Conservation (phyloP, 35 echinoderm and acorn worm genomes). For the Diadema setosum region DNA sequence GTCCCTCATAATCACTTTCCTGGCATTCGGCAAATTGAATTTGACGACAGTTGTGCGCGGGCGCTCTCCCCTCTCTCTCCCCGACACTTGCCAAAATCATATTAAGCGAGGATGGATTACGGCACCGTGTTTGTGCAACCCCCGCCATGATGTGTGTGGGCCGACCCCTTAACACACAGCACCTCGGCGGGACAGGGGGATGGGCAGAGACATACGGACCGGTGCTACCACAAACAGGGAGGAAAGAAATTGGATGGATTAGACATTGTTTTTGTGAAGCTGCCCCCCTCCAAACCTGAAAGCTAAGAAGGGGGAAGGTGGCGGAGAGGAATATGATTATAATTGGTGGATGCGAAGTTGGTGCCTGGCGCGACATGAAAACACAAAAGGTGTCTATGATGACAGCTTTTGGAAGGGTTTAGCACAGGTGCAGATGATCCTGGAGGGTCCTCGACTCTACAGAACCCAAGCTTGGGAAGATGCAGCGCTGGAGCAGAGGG, state of each 20-base stretch:
- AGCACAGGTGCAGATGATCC: constrained; percentile 10
- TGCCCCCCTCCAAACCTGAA: too few relatives aligned
- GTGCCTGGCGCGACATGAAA: neutral
- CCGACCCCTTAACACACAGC: neutral
- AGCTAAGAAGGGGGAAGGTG: too few relatives aligned
- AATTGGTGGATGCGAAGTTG: too few relatives aligned
- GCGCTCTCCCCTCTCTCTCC: neutral
- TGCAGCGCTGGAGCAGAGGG: neutral
- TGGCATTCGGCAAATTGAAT: constrained; percentile 29
- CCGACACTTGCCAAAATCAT: constrained; percentile 27
- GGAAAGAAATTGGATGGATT: neutral
- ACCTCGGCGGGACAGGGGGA: too few relatives aligned
- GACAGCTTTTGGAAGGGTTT: constrained; percentile 10
- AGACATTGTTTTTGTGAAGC: constrained; percentile 1
- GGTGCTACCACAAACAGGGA: neutral
- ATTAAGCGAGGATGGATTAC: constrained; percentile 5
- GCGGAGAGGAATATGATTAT: too few relatives aligned
- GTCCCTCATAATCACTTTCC: constrained; percentile 11
- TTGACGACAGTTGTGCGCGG: constrained; percentile 15
- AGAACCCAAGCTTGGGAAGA: too few relatives aligned
- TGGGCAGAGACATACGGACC: neutral
- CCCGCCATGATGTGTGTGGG: constrained; percentile 17
- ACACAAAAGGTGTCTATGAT: constrained; percentile 20
- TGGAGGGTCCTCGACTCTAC: too few relatives aligned
- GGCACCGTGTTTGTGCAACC: constrained; percentile 20